These are phyloP conservation scores for Lepidothrix coronata DNA, from an alignment of 2,113 vertebrate genomes.

Conservation along the genomic window DNA sequence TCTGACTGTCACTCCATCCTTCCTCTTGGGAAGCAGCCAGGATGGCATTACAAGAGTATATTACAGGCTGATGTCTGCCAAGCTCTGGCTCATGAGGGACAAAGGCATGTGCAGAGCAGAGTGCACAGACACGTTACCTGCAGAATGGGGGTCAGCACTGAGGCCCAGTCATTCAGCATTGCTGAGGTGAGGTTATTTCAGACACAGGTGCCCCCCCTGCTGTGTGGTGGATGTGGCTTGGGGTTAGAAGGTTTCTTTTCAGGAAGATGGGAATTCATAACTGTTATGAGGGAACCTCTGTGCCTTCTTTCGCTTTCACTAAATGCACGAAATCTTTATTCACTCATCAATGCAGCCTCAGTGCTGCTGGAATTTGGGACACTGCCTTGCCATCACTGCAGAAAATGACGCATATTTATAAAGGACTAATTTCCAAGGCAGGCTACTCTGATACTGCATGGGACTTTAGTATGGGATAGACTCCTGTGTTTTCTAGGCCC, in stretches of 20 bases:
- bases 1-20: slow-evolving; percentile 58
- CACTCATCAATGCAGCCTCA: background rate
- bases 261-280: background rate
- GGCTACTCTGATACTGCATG: background rate
- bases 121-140: background rate
- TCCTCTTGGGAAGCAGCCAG: slow-evolving; percentile 57
- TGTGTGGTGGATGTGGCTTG: background rate
- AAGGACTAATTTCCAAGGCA: background rate
- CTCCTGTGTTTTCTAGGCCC: background rate
- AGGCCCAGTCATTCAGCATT: background rate
- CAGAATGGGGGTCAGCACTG: background rate
- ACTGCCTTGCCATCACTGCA: background rate
- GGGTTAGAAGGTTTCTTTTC: background rate
- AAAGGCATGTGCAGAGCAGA: background rate
- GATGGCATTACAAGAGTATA: slow-evolving; percentile 19
- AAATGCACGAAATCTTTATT: background rate
- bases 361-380: background rate
- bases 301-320: background rate
- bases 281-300: background rate
- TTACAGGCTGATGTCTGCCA: background rate
- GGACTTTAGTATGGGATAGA: background rate
- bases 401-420: background rate
- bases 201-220: background rate
- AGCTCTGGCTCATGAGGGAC: background rate
- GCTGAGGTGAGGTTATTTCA: background rate